Base-by-base conservation (phyloP, 2,113 vertebrate species). In the Vanacampus margaritifer region DNA sequence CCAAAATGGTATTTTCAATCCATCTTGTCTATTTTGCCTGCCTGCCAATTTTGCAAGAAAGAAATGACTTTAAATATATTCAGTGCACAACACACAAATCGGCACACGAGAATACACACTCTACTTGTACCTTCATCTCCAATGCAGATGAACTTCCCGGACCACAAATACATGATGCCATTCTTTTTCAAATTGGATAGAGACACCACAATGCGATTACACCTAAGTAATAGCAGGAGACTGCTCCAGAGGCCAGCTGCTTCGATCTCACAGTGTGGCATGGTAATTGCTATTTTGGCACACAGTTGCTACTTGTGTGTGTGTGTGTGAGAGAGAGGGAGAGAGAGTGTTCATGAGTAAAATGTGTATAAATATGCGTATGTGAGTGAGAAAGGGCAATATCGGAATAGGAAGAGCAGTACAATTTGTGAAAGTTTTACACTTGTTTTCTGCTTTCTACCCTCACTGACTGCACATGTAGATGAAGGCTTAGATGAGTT, bases 261-360 rank as follows among this genome's bases (percentile, higher is more conserved):
- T 81, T 70, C 83, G 79, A 81, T 88, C 80, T 86, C 80, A 74
- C 78, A 64, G 76, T 72, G 43, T 78, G 75, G 73, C 61, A 71
- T 59, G 77, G 81, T 87, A 86, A 88, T 87, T 87, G 81, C 76
- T 85, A 80, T 84, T 89, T 88, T 88, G 86, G 75, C 79, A 81
- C 74, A 36, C 73, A 73, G 62, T 77, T 80, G 79, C 78, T 82
- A 88, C 88, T 79, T 84, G 61, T 72, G 45, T 79, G 71, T 71
- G 48, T 32, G 28, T 79, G 71, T 69, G 48, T n/a, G n/a, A n/a
- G n/a, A n/a, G n/a, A n/a, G n/a, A n/a, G n/a, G n/a, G n/a, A n/a
- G n/a, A n/a, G n/a, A n/a, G n/a, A n/a, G n/a, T 60, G 61, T 24
- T 39, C 71, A 65, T 39, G 11, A 61, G 21, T 23, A 9, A 24